Base-by-base conservation (phyloP, 2,113 vertebrate species). In the Zapornia atra region DNA sequence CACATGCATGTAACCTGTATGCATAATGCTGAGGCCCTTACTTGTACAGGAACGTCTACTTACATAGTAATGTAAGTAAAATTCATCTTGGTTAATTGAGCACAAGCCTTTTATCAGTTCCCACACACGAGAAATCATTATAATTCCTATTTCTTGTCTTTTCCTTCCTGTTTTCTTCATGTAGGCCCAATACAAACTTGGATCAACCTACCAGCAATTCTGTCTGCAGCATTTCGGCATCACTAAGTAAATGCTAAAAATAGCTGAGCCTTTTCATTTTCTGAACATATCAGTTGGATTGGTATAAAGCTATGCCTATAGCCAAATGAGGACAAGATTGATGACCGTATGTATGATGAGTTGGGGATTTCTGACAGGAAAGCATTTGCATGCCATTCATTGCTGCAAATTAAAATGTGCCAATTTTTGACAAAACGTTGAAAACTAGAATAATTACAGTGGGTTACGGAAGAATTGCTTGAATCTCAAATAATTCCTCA, bases 1-100 rank as follows among this genome's bases (percentile, higher is more conserved):
- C 12, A 25, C 18, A 25, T 42, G n/a, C n/a, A 10, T 38, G 11
- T 69, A 46, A 42, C 56, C 21, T 54, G 9, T n/a, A 6, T 5
- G 4, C 24, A 17, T 44, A 56, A 57, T 53, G 44, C 22, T 6
- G 12, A 46, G 44, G 17, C 25, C 87, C 18, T 56, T 73, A 40
- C 44, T 77, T 69, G 22, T 34, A 60, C 66, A 88, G 85, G 71
- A 94, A 65, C 50, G 88, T 72, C 70, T 76, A 17, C 80, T 94
- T 84, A 34, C 7, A 44, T 81, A 94, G 50, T 91, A 77, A 85
- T 86, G 54, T 33, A 72, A 46, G 46, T 90, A 92, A 93, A 88
- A 86, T 73, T 73, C 28, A 34, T 54, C 20, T 10, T 2, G 1
- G 6, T 82, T 91, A 80, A 64, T 82, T 69, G 40, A 66, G 31